Percentiles rank a stretch among this genome's conserved stretches.
phyloP scores from a whole-genome alignment of 2,888 invertebrate genomes.

The Lacanobia oleracea region DNA sequence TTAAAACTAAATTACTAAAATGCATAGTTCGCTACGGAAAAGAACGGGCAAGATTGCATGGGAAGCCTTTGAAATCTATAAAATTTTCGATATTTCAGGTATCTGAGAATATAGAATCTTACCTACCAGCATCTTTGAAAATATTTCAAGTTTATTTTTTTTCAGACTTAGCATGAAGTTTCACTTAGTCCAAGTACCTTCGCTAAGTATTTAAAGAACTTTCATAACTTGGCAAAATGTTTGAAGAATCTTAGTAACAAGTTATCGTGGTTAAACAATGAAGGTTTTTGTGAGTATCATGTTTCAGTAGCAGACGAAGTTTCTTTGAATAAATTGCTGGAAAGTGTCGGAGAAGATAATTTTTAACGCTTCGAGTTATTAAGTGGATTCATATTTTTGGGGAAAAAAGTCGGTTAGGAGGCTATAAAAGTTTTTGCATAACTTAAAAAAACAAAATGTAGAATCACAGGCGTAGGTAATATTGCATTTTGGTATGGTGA shows the following conservation, averaged over 20 bases:
- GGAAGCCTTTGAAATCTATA: no score
- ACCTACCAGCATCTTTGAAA: neutral
- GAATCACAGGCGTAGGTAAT: no score
- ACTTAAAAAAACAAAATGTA: neutral
- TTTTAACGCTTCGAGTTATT: constrained; percentile 8
- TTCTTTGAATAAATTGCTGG: constrained; percentile 6
- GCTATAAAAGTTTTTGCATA: neutral
- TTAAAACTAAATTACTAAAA: no score
- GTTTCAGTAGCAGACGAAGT: constrained; percentile 16
- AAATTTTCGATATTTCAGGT: no score
- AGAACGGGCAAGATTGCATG: no score
- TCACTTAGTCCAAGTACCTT: neutral
- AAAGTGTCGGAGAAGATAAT: neutral
- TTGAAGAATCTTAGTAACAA: constrained; percentile 32
- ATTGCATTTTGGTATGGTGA: no score
- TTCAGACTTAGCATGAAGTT: neutral
- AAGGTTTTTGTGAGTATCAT: constrained; percentile 10
- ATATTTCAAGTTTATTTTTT: neutral
- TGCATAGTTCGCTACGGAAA: no score
- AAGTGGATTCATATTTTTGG: neutral
- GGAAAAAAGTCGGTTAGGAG: neutral
- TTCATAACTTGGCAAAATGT: constrained; percentile 38
- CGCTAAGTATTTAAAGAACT: constrained; percentile 36
- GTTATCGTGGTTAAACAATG: constrained; percentile 20
- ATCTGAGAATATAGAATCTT: no score